Conservation (phyloP, 2,113 vertebrate species). For the Ursus arctos region DNA sequence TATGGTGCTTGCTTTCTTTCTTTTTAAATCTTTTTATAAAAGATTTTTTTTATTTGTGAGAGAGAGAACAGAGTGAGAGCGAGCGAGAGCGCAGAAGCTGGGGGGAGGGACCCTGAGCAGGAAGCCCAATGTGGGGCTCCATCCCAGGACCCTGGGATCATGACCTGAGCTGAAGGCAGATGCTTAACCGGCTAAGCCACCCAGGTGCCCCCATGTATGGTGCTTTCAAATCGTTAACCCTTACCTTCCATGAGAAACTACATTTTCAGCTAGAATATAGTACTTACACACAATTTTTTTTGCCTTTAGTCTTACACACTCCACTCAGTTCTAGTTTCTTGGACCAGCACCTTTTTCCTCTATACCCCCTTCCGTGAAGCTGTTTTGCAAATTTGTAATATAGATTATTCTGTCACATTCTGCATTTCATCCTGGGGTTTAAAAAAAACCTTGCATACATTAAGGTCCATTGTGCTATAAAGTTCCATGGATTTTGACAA, state of each 20-base stretch:
- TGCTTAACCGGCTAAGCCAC: too few relatives aligned
- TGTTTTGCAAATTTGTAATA: constrained; percentile 25
- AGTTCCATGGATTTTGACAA: background rate
- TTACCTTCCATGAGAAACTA: background rate
- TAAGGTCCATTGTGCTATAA: background rate
- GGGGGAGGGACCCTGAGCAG: too few relatives aligned
- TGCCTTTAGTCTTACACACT: background rate
- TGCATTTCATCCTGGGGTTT: background rate
- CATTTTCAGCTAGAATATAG: background rate
- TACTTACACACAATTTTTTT: constrained; percentile 26
- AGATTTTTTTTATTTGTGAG: too few relatives aligned
- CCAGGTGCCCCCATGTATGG: background rate
- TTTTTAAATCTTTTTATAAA: too few relatives aligned
- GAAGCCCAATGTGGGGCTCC: too few relatives aligned
- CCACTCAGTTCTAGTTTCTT: constrained; percentile 7
- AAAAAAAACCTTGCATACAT: background rate
- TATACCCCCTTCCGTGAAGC: background rate
- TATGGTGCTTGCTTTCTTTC: background rate
- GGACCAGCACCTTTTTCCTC: background rate
- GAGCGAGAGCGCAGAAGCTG: too few relatives aligned
- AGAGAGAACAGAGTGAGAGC: too few relatives aligned
- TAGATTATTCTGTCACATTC: constrained; percentile 39
- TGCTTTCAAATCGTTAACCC: constrained; percentile 40
- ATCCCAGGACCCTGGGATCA: too few relatives aligned
- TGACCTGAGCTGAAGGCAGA: too few relatives aligned